Evolutionary conservation across 1,140 invertebrate genomes (phyloP), one percentile per base, ranked within the genome.

Genomic region (Globodera ellingtonae): DNA sequence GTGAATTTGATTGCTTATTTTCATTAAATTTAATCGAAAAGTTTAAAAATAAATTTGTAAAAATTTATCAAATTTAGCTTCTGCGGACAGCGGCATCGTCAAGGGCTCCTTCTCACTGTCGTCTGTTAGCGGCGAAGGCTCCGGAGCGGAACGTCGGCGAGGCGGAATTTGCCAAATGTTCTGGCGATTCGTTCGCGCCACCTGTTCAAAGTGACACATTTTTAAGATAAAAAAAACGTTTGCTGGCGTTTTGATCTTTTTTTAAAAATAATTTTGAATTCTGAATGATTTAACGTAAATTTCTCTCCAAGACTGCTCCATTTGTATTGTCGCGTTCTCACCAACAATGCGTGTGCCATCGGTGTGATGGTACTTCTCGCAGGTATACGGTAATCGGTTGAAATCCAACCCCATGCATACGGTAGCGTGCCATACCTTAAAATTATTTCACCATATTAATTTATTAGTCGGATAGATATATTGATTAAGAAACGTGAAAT

Each of bases 321-420:
- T 69, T 67, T 69, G 13, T 87, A 87, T 80, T 88, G 88, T 79
- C 80, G 81, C 44, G 52, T 86, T 9, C 59, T 88, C 6, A 82
- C 86, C 6, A 88, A 89, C 72, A 78, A 69, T 0, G 24, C 35
- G 24, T 70, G 67, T 47, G 67, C 67, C 10, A 10, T 70, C 46
- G 83, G 77, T 67, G 83, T 87, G 10, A 74, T 81, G 13, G 83
- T 73, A 15, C 24, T 80, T 18, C 82, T 89, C 7, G 35, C 84
- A 47, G 81, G 70, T 13, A 62, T 35, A 35, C 35, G 35, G 35
- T 35, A 35, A 35, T 35, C 35, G 35, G 35, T 35, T 35, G 35
- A 35, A 35, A 35, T 35, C 35, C 35, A 35, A 35, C 3, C 35
- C 24, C 35, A 35, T 35, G 35, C 35, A 35, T 35, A n/a, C n/a